Conservation (phyloP, 2,797 vertebrate species). For the Chrysocyon brachyurus region DNA sequence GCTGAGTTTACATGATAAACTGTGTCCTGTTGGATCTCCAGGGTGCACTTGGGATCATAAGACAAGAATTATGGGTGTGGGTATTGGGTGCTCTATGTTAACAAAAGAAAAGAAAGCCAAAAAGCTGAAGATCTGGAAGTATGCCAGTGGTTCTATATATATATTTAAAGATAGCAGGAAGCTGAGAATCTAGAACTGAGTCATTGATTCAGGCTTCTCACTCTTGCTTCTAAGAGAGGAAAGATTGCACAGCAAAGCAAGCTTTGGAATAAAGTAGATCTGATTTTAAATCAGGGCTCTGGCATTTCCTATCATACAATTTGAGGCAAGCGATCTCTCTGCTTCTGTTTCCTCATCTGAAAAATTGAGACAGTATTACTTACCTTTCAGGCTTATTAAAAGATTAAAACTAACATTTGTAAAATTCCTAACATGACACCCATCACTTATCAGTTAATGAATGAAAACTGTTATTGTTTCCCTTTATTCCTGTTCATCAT, state of each 20-base stretch:
- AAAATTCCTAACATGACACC: background rate
- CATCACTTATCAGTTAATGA: background rate
- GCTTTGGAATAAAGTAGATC: background rate
- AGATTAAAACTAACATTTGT: background rate
- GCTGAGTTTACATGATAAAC: constrained; percentile 33
- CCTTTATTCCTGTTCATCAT: background rate
- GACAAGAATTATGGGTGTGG: background rate
- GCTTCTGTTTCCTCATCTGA: background rate
- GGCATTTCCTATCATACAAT: background rate
- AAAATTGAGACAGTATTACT: background rate
- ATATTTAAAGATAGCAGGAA: background rate
- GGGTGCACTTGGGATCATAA: background rate
- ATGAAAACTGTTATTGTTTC: background rate
- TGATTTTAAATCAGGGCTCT: background rate
- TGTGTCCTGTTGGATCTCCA: background rate
- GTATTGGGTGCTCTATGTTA: background rate
- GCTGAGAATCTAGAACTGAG: background rate
- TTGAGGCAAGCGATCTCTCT: background rate
- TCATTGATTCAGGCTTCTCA: background rate
- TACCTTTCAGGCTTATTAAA: background rate
- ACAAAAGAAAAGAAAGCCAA: background rate
- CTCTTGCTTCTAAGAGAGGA: background rate
- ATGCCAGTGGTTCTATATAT: background rate
- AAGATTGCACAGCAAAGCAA: background rate
- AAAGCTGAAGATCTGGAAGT: background rate